Base-by-base conservation (phyloP, 2,113 vertebrate genomes). In the Mastomys coucha region DNA sequence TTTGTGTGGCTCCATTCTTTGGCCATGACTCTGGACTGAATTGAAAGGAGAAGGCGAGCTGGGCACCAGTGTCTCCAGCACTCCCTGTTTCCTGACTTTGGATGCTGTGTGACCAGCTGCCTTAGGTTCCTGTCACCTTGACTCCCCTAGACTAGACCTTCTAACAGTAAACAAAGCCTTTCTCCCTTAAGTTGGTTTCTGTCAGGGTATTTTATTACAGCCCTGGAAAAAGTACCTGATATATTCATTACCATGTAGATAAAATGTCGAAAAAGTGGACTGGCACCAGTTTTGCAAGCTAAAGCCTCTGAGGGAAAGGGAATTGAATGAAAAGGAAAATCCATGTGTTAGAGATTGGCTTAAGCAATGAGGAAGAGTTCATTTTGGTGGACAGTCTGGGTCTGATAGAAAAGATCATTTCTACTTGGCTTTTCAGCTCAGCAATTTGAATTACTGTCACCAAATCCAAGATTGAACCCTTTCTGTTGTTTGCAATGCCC, bases 251-350 rank as follows among this genome's bases (percentile, higher is more conserved):
- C 22, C 53, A 60, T 2, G 0, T 56, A 39, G 36, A 73, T 26
- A 67, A 87, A 90, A 93, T 17, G 53, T 10, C 75, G 67, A 82
- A 69, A 65, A 49, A 45, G 24, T 39, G 58, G n/a, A 33, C 45
- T 49, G 42, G 51, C 26, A 33, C 28, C 69, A 88, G 81, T 2
- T 76, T 95, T 56, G 28, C 26, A 76, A 60, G 36, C 75, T 33
- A 91, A 91, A 95, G 39, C 39, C 73, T 70, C 58, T 53, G 51
- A 88, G 76, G 39, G 42, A 70, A 49, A 70, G 9, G 39, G 16
- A 60, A 63, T 19, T 82, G 81, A 70, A 88, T 60, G 58, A 31
- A 93, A 95, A 88, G 42, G 65, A 65, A 95, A 89, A 69, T 81
- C 33, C 17, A 60, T 90, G 63, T 58, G 36, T 36, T 90, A 75